These are phyloP conservation scores for Mastomys natalensis DNA, from an alignment of 2,113 vertebrate species.

Conservation along the genomic window DNA sequence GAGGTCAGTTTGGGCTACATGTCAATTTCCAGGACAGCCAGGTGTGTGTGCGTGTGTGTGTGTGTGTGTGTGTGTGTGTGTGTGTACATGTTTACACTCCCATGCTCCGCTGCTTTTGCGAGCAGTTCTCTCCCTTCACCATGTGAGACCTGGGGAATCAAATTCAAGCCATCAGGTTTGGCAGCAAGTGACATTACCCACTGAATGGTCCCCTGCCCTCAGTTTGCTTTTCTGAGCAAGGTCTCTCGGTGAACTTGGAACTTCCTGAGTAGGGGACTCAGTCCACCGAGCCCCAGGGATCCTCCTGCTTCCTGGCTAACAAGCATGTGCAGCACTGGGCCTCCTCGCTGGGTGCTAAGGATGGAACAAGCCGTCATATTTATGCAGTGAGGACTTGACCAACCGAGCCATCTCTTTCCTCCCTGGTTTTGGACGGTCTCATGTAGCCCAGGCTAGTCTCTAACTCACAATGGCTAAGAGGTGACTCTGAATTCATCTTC, in stretches of 20 bases:
- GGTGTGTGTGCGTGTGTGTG: not conserved
- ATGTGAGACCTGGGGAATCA: too few species aligned
- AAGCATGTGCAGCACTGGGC: too few species aligned
- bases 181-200: too few species aligned
- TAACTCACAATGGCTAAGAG: not conserved
- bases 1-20: not conserved
- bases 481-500: not conserved
- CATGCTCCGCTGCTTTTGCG: too few species aligned
- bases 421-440: not conserved
- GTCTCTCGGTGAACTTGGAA: not conserved
- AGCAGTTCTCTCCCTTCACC: not conserved
- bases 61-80: not conserved
- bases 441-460: not conserved
- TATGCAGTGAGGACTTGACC: not conserved
- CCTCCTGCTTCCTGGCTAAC: not conserved
- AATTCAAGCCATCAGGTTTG: not conserved
- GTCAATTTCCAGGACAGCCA: not conserved
- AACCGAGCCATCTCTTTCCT: not conserved
- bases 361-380: not conserved
- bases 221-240: not conserved
- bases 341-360: not conserved
- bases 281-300: too few species aligned
- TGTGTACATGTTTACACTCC: accelerated
- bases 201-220: too few species aligned
- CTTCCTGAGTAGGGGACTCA: not conserved